These are phyloP conservation scores for Tachina fera DNA, from an alignment of 2,888 invertebrate species.

Conservation along the genomic window DNA sequence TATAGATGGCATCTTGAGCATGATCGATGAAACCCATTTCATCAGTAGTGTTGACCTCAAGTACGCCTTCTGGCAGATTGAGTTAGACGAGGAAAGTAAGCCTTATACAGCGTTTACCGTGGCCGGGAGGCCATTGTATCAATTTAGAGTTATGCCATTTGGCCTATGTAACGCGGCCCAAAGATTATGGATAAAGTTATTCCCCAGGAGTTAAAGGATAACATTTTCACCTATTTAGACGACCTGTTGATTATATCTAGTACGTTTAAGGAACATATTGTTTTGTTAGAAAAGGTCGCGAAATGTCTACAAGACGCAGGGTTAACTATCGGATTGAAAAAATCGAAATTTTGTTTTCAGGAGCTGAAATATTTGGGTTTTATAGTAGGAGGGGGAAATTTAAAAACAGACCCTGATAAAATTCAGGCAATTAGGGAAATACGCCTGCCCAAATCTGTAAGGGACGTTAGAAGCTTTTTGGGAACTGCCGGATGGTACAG, in stretches of 20 bases:
- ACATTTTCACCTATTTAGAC: neutral
- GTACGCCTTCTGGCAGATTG: too few species aligned
- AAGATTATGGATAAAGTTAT: neutral
- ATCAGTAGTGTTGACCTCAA: too few species aligned
- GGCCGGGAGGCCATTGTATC: too few species aligned
- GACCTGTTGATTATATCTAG: neutral
- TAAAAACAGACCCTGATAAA: neutral
- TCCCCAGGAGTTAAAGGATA: neutral
- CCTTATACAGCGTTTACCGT: too few species aligned
- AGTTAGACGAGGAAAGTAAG: too few species aligned
- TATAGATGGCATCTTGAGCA: too few species aligned
- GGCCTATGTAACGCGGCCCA: too few species aligned
- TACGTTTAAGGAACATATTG: neutral
- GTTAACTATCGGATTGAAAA: neutral
- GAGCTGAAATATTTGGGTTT: conserved; percentile 14
- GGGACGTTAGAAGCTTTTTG: neutral
- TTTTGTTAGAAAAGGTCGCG: neutral
- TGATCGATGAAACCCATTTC: too few species aligned
- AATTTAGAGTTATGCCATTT: too few species aligned
- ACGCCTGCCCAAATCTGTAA: neutral
- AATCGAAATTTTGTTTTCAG: neutral
- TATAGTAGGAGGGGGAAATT: neutral
- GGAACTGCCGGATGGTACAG: neutral
- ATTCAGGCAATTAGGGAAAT: neutral
- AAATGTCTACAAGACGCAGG: neutral